Percentiles rank a stretch among this genome's conserved stretches.
Conservation (phyloP, 53 echinoderm and acorn worm species). For the Echinometra lucunter region DNA sequence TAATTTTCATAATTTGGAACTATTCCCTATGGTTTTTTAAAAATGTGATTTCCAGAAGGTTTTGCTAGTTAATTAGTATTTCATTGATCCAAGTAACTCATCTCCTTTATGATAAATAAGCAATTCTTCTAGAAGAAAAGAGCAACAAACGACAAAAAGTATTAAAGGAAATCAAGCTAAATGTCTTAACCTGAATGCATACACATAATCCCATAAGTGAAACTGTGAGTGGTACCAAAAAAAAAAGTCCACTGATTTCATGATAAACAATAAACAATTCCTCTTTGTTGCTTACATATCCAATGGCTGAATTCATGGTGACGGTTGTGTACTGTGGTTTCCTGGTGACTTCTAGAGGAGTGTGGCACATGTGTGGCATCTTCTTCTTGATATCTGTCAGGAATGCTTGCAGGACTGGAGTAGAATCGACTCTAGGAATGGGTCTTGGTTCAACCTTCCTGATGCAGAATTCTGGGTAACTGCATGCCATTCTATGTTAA, state of each 20-base stretch:
- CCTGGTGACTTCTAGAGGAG: constrained; percentile 73
- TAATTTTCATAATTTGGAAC: not conserved
- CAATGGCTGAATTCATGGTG: constrained; percentile 73
- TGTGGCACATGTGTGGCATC: constrained; percentile 80
- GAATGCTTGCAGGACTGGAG: constrained; percentile 80
- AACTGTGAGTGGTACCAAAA: no score
- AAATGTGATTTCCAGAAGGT: not conserved
- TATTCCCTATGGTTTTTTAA: no score
- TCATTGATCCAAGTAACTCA: not conserved
- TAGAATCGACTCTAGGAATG: constrained; percentile 79
- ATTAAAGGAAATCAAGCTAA: no score
- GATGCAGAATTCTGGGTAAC: constrained; percentile 93
- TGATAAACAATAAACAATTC: not conserved
- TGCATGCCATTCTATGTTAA: constrained; percentile 48
- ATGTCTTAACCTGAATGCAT: no score
- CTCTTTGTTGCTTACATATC: constrained; percentile 74
- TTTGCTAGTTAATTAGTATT: not conserved
- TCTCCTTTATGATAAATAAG: not conserved
- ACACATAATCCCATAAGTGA: no score
- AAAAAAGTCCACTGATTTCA: no score
- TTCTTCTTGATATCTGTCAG: constrained; percentile 82
- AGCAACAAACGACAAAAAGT: no score
- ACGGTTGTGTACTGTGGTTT: constrained; percentile 79
- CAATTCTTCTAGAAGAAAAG: no score
- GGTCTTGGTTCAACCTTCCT: constrained; percentile 77